Percentiles rank a stretch among this genome's conserved stretches.
These are phyloP conservation scores for Aptenodytes patagonicus DNA, from an alignment of 2,113 vertebrate genomes.

Conservation along the genomic window DNA sequence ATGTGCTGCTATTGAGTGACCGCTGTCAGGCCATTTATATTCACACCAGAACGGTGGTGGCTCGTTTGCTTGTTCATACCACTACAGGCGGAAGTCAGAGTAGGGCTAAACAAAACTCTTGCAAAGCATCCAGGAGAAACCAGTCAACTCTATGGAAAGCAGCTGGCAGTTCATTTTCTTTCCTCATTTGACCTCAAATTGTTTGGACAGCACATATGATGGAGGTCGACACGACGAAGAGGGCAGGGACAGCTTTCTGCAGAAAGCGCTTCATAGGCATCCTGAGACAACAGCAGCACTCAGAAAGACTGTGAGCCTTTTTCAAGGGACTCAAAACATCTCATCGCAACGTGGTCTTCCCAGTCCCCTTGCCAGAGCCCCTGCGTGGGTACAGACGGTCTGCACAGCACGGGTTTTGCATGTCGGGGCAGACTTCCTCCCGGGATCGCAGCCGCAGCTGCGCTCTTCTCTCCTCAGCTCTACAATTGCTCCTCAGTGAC, in stretches of 20 bases:
- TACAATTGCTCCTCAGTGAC: neutral
- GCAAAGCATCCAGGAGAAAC: neutral
- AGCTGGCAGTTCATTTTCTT: neutral
- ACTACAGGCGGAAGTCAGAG: fast-evolving
- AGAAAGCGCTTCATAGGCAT: neutral
- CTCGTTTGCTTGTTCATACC: neutral
- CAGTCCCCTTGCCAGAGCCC: neutral
- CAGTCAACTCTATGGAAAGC: neutral
- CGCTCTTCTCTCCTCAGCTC: neutral
- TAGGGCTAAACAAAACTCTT: neutral
- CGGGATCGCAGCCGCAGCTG: fast-evolving
- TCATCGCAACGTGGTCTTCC: neutral
- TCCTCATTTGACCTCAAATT: neutral
- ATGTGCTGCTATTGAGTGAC: neutral
- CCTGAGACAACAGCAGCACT: neutral
- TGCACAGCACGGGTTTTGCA: neutral
- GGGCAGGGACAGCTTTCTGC: neutral
- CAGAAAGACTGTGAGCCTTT: neutral
- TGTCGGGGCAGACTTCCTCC: neutral
- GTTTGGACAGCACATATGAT: neutral
- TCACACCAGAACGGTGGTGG: fast-evolving
- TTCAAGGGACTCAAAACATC: neutral
- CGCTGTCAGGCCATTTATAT: neutral
- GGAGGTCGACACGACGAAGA: fast-evolving
- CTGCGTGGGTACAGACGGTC: neutral